Base-by-base conservation (phyloP, 2,888 invertebrate genomes). In the Protonemura montana region DNA sequence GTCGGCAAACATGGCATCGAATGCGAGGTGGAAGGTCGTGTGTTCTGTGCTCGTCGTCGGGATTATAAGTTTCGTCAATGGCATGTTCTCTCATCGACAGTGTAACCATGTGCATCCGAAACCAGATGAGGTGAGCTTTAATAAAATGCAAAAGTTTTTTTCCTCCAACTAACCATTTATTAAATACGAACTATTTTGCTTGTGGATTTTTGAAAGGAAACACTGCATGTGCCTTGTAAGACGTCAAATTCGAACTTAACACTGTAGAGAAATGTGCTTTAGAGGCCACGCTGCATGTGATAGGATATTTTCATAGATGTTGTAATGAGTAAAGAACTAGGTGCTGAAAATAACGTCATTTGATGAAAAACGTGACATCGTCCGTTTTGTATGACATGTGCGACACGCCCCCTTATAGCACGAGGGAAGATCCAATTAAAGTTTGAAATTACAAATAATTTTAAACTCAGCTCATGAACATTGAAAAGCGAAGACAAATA, bases 71-170 rank as follows among this genome's bases (percentile, higher is more conserved):
- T 88, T 89, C 87, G 90, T 90, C 87, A 90, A 90, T 89, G 91
- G 89, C 85, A 89, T 91, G 89, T 90, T 91, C 89, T 90, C 90
- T 88, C 90, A 90, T 88, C 89, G 90, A 29, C 91, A 91, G 81
- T 95, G 95, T 91, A 93, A 92, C 85, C 95, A 95, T 89, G 92
- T 93, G 88, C 95, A 95, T 91, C 95, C 95, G 0, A 94, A 93
- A 89, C 93, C 93, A 86, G 93, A 95, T 90, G 94, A 95, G 93
- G 95, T 95, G 90, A 93, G 93, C 92, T 59, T 30, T 41, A 78
- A 26, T 6, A 27, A 81, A 30, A n/a, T 28, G 2, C 29, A 29
- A 59, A 3, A 59, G 1, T 59, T 2, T 59, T 16, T 59, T 59
- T 59, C 59, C 59, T 3, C 21, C 2, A 13, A 59, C 21, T 21